Conservation (phyloP, 1,140 invertebrate species). For the Drosophila virilis region DNA sequence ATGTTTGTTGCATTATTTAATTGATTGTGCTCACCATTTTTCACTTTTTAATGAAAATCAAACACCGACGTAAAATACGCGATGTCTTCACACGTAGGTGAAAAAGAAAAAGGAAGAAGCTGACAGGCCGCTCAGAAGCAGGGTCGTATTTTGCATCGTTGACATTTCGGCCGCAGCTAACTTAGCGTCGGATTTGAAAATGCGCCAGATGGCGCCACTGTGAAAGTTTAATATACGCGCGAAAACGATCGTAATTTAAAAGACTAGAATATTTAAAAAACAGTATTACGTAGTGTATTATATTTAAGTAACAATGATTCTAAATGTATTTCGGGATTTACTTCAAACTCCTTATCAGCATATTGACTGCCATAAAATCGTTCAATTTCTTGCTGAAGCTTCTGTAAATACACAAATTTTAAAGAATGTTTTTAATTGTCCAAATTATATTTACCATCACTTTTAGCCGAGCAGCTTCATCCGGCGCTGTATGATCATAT, state of each 20-base stretch:
- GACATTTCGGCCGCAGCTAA: slow-evolving; percentile 32
- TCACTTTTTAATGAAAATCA: slow-evolving; percentile 62
- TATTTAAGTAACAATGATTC: slow-evolving; percentile 38
- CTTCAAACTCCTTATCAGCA: slow-evolving; percentile 6
- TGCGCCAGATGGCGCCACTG: slow-evolving; percentile 22
- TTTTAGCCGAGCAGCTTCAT: background rate
- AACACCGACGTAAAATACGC: slow-evolving; percentile 73
- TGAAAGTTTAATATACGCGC: background rate
- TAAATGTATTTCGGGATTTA: slow-evolving; percentile 33
- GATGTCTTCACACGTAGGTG: slow-evolving; percentile 76
- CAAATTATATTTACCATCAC: slow-evolving; percentile 38
- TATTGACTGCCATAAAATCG: slow-evolving; percentile 37
- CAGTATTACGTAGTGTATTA: slow-evolving; percentile 30
- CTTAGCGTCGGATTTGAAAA: slow-evolving; percentile 9
- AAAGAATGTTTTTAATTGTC: too few relatives aligned
- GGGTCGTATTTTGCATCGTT: slow-evolving; percentile 37
- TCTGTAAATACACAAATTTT: slow-evolving; percentile 33
- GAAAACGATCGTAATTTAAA: background rate
- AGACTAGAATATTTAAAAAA: slow-evolving; percentile 20
- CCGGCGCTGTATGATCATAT: background rate
- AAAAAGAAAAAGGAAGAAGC: slow-evolving; percentile 74
- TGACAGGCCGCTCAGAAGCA: slow-evolving; percentile 45
- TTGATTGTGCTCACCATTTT: slow-evolving; percentile 66
- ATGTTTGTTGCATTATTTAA: slow-evolving; percentile 31
- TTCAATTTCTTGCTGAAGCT: slow-evolving; percentile 59